phyloP scores from a whole-genome alignment of 2,797 vertebrate species.

The Argya squamiceps region DNA sequence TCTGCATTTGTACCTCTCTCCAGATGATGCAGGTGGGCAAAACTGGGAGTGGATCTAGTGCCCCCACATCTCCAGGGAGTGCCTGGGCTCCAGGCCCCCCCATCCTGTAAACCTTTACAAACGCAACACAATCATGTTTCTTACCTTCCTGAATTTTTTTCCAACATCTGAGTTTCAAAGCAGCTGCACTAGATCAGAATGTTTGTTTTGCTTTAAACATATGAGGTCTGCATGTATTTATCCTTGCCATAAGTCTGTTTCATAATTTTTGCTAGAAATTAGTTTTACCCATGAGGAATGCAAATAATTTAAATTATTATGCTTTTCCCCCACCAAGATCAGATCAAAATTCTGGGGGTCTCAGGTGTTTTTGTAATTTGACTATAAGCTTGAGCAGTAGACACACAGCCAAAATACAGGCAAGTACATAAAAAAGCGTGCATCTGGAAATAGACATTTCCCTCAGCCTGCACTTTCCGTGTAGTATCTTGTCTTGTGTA shows the following conservation, averaged over 20 bases:
- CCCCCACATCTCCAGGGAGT: background rate
- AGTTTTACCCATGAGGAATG: background rate
- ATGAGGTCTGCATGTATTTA: background rate
- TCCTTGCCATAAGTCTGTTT: background rate
- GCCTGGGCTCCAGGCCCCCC: background rate
- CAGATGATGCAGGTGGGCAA: background rate
- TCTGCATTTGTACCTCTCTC: background rate
- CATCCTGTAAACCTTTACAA: background rate
- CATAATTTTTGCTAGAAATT: background rate
- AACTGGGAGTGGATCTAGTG: background rate
- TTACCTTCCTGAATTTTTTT: background rate
- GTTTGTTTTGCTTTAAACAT: background rate
- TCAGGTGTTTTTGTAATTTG: background rate
- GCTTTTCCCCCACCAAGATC: background rate
- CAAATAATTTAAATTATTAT: background rate
- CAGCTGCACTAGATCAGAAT: background rate
- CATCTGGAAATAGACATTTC: background rate
- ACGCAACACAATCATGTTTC: background rate
- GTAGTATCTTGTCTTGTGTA: no score
- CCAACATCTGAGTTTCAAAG: background rate
- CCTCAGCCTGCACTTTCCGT: fast-evolving
- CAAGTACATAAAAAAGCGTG: background rate
- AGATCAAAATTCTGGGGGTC: background rate
- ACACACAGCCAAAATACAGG: background rate
- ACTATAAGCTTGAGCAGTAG: background rate